Evolutionary conservation across 2,113 vertebrate species (phyloP), one percentile per base, ranked within the genome.

Genomic region (Microcebus murinus): DNA sequence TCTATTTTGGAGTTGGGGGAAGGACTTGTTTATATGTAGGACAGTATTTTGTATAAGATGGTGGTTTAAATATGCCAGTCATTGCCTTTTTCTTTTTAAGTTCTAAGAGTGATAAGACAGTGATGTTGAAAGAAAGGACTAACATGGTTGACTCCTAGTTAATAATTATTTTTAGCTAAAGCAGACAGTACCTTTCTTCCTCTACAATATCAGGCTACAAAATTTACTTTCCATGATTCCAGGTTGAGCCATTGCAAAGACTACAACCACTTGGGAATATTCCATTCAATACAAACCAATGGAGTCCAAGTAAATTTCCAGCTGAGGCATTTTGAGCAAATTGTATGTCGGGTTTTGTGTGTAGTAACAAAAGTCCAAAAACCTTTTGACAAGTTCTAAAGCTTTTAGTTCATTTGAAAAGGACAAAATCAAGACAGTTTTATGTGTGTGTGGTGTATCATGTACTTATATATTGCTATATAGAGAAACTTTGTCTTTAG

Each of bases 251-350:
- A 70, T 8, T 55, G 39, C 9, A 79, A 97, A 92, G 50, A 82
- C 42, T 29, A 80, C 27, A 94, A 82, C 14, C 80, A 82, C 48
- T 77, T 96, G 57, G 50, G 50, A 91, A 92, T 93, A 90, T 94
- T 89, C 45, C n/a, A 80, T 93, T 95, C 76, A 76, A 18, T 81
- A 61, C 3, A 70, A 92, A 87, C 36, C 42, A 91, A 61, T 39
- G 50, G 76, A 91, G 42, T 88, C 63, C 74, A 89, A 77, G 63
- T 73, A 80, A 95, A 95, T 94, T 94, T 96, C 97, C n/a, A 95
- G 55, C 81, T 93, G 73, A 93, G 85, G 65, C 27, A 91, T 95
- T 97, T 93, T 91, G 91, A 96, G n/a, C 36, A 97, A 95, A 94
- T 68, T 97, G 34, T 91, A 42, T 94, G 83, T 92, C 57, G 91